Conservation (phyloP, 2,888 invertebrate species). For the Dryococelus australis region DNA sequence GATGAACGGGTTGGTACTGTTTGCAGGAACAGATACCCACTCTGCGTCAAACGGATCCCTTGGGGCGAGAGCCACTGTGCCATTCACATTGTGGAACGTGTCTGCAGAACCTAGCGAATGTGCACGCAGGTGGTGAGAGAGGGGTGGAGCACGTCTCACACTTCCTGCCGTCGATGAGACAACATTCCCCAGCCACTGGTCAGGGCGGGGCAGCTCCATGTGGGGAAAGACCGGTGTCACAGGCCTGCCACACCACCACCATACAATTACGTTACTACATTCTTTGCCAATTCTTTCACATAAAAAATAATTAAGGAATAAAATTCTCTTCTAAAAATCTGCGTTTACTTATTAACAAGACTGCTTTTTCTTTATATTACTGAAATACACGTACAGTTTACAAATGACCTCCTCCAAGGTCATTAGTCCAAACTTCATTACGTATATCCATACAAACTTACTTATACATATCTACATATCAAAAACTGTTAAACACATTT, state of each 20-base stretch:
- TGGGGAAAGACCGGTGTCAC: slow-evolving; percentile 54
- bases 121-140: slow-evolving; percentile 61
- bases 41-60: slow-evolving; percentile 84
- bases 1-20: slow-evolving; percentile 70
- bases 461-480: too few relatives aligned
- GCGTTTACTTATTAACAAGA: too few relatives aligned
- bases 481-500: too few relatives aligned
- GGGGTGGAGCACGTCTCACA: slow-evolving; percentile 62
- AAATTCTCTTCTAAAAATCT: too few relatives aligned
- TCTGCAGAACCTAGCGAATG: slow-evolving; percentile 63
- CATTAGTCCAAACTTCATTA: too few relatives aligned
- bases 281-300: too few relatives aligned
- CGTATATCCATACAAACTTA: too few relatives aligned
- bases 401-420: too few relatives aligned
- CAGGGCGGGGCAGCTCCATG: slow-evolving; percentile 73
- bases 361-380: too few relatives aligned
- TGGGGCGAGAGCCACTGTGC: slow-evolving; percentile 50
- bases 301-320: too few relatives aligned
- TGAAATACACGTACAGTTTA: too few relatives aligned
- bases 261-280: neutral
- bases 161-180: slow-evolving; percentile 47
- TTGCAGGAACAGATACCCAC: slow-evolving; percentile 73
- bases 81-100: slow-evolving; percentile 49
- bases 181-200: slow-evolving; percentile 81
- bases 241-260: slow-evolving; percentile 50